These are phyloP conservation scores for Lasioglossum baleicum DNA, from an alignment of 1,140 invertebrate species.

Conservation along the genomic window DNA sequence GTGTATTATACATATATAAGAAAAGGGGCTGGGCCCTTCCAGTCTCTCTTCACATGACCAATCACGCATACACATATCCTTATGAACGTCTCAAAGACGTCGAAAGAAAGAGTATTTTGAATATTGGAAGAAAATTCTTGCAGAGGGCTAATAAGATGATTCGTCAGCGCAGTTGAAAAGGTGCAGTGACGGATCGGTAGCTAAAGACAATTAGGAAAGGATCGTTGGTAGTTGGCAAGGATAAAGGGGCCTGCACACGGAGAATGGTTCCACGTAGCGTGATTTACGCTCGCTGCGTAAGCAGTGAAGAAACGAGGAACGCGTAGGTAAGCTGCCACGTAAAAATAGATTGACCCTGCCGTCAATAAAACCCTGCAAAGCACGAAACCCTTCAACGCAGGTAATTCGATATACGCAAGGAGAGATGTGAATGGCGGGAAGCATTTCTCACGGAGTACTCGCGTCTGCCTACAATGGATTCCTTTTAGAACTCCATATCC, in stretches of 20 bases:
- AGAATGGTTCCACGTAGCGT: slow-evolving; percentile 15
- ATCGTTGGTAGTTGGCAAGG: background rate
- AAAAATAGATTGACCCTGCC: slow-evolving; percentile 53
- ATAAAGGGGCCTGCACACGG: background rate
- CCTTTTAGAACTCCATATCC: slow-evolving; percentile 32
- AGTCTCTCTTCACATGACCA: no score
- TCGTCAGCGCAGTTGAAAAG: background rate
- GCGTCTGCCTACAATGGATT: slow-evolving; percentile 19
- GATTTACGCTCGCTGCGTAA: slow-evolving; percentile 18
- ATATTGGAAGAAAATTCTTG: no score
- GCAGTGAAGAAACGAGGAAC: slow-evolving; percentile 25
- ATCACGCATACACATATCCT: no score
- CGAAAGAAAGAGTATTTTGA: no score
- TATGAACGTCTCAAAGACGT: no score
- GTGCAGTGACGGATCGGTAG: background rate
- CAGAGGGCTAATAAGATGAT: background rate
- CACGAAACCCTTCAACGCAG: slow-evolving; percentile 50
- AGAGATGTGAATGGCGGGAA: slow-evolving; percentile 39
- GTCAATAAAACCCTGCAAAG: slow-evolving; percentile 43
- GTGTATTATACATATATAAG: no score
- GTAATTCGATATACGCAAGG: slow-evolving; percentile 48
- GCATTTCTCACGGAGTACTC: slow-evolving; percentile 36
- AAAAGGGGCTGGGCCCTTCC: no score
- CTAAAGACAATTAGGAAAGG: background rate
- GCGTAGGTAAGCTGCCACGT: slow-evolving; percentile 24